A percentile compares a stretch with the other conserved stretches of the same genome.
These are phyloP conservation scores for Cydia pomonella DNA, from an alignment of 1,140 invertebrate species.

Conservation along the genomic window DNA sequence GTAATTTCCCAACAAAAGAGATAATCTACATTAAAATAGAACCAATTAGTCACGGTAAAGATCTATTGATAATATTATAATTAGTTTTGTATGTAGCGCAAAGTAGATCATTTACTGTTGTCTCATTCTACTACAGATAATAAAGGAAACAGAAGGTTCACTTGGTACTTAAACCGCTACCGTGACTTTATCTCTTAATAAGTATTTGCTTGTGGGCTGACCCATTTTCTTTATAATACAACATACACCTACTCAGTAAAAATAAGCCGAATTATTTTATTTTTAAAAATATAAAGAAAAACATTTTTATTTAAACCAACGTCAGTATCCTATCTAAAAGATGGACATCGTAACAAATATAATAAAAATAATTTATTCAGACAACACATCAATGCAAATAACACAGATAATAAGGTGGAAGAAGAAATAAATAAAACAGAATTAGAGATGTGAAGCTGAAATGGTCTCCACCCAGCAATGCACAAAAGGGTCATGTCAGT, in stretches of 20 bases:
- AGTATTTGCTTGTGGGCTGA: not conserved
- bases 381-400: too few relatives aligned
- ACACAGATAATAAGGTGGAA: too few relatives aligned
- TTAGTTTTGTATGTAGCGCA: not conserved
- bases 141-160: not conserved
- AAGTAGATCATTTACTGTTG: constrained; percentile 2
- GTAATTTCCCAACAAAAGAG: not conserved
- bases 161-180: not conserved
- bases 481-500: too few relatives aligned
- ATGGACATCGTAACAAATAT: too few relatives aligned
- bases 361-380: too few relatives aligned
- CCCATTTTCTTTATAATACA: not conserved
- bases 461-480: too few relatives aligned
- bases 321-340: too few relatives aligned
- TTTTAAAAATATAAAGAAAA: too few relatives aligned
- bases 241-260: not conserved
- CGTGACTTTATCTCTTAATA: not conserved
- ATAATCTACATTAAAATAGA: constrained; percentile 23
- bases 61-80: constrained; percentile 2
- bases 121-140: not conserved
- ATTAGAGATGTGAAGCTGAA: too few relatives aligned
- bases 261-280: too few relatives aligned
- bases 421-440: too few relatives aligned
- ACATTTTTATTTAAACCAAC: too few relatives aligned
- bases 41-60: not conserved